Percentiles rank a stretch among this genome's conserved stretches.
phyloP scores from a whole-genome alignment of 2,113 vertebrate species.

The Solea senegalensis region DNA sequence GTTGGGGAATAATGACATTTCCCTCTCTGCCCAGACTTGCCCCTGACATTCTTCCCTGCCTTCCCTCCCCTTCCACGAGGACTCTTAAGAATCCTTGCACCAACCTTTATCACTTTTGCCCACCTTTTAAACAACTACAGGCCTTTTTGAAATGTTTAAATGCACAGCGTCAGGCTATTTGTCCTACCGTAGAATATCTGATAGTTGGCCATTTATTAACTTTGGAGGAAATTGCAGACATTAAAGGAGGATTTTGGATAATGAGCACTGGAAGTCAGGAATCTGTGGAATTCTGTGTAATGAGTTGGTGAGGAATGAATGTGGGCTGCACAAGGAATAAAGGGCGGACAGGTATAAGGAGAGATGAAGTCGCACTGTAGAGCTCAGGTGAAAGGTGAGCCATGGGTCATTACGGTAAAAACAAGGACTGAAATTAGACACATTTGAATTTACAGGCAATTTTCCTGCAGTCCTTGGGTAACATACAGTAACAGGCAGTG shows the following conservation, averaged over 20 bases:
- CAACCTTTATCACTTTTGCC: not conserved
- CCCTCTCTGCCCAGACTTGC: constrained; percentile 72
- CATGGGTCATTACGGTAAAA: not conserved
- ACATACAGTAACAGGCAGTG: not conserved
- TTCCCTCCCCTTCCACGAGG: constrained; percentile 3
- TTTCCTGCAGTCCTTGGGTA: not conserved
- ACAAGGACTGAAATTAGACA: not conserved
- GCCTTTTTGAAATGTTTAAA: not conserved
- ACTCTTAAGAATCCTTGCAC: constrained; percentile 17
- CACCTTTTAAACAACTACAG: not conserved
- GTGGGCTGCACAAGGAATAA: constrained; percentile 21
- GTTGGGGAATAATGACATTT: constrained; percentile 48
- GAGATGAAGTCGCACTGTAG: not conserved
- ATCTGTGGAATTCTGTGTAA: constrained; percentile 66
- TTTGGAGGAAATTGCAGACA: not conserved
- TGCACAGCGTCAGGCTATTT: not conserved
- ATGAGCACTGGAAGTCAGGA: constrained; percentile 21
- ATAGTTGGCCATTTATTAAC: constrained; percentile 8
- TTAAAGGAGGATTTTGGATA: constrained; percentile 3
- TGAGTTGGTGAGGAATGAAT: constrained; percentile 62
- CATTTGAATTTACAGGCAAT: not conserved
- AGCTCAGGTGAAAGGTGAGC: not conserved
- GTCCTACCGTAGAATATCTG: not conserved
- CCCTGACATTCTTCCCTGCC: constrained; percentile 65
- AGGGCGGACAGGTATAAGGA: constrained; percentile 9